phyloP scores from a whole-genome alignment of 2,888 invertebrate species.

The Orthosia gothica region DNA sequence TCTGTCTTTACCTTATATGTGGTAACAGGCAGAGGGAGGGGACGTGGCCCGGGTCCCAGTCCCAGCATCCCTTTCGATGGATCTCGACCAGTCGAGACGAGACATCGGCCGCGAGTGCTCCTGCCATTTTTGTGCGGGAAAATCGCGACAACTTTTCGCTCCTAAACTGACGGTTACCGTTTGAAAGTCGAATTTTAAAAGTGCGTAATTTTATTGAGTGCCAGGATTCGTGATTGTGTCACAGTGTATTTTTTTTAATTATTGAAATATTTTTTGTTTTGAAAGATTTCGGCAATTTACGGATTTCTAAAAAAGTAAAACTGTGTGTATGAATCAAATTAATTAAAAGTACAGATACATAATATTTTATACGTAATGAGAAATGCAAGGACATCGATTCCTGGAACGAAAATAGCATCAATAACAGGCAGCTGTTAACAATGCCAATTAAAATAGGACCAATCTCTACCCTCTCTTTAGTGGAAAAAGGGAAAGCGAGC shows the following conservation, averaged over 20 bases:
- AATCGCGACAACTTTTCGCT: constrained; percentile 74
- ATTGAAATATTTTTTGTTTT: neutral
- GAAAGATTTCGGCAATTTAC: neutral
- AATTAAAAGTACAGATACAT: neutral
- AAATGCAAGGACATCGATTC: constrained; percentile 1
- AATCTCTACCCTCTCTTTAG: constrained; percentile 10
- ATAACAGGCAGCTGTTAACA: neutral
- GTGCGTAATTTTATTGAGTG: constrained; percentile 49
- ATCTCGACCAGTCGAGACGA: constrained; percentile 74
- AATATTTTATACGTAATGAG: neutral
- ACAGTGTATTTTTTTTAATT: constrained; percentile 14
- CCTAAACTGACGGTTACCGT: constrained; percentile 52
- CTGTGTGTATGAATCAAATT: constrained; percentile 29
- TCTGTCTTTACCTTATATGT: constrained; percentile 21
- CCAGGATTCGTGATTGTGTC: constrained; percentile 34
- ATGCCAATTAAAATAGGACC: constrained; percentile 19
- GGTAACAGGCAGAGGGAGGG: constrained; percentile 60
- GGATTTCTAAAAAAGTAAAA: neutral
- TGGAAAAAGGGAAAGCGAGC: constrained; percentile 2
- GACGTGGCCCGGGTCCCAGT: constrained; percentile 65
- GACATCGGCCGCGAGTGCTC: constrained; percentile 64
- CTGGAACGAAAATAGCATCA: neutral
- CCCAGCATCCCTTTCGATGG: constrained; percentile 70
- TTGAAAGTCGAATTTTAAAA: constrained; percentile 52
- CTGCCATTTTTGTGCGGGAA: constrained; percentile 62